A percentile compares a stretch with the other conserved stretches of the same genome.
Evolutionary conservation across 2,797 vertebrate species (phyloP).

Genomic region (Lycodopsis pacificus): DNA sequence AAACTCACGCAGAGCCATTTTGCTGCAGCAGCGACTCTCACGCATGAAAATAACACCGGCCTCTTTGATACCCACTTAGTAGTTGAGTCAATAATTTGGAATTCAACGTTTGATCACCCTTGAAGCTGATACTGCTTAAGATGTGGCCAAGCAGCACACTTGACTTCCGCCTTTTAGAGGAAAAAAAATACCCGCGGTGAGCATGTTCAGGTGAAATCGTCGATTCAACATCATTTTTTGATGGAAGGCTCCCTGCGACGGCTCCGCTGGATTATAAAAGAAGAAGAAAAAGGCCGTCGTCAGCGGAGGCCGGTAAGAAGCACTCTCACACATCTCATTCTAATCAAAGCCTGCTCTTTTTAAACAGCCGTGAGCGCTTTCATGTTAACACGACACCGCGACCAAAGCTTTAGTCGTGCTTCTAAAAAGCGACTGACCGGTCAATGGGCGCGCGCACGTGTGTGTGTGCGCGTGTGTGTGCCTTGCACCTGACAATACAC

Average conservation of each 20-base stretch:
- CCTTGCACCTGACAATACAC: slow-evolving; percentile 60
- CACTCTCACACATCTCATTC: slow-evolving; percentile 75
- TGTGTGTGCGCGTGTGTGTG: slow-evolving; percentile 10
- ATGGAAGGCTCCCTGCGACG: slow-evolving; percentile 70
- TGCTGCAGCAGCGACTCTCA: slow-evolving; percentile 10
- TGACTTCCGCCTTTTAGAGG: slow-evolving; percentile 53
- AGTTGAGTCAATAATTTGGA: slow-evolving; percentile 62
- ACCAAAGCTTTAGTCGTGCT: slow-evolving; percentile 77
- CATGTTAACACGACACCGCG: slow-evolving; percentile 81
- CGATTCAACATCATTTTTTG: slow-evolving; percentile 72
- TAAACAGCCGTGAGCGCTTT: slow-evolving; percentile 77
- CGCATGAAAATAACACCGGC: slow-evolving; percentile 36
- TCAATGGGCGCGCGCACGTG: slow-evolving; percentile 52
- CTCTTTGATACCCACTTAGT: slow-evolving; percentile 62
- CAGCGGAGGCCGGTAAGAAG: slow-evolving; percentile 77
- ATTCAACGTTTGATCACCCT: slow-evolving; percentile 64
- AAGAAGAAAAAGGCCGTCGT: slow-evolving; percentile 44
- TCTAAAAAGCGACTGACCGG: slow-evolving; percentile 70
- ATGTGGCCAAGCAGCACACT: slow-evolving; percentile 37
- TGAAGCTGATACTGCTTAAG: slow-evolving; percentile 40
- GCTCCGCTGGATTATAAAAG: slow-evolving; percentile 73
- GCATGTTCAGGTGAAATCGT: slow-evolving; percentile 67
- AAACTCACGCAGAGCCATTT: slow-evolving; percentile 47
- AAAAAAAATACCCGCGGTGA: slow-evolving; percentile 31
- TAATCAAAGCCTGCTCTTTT: slow-evolving; percentile 81